Evolutionary conservation across 1,140 invertebrate species (phyloP), one percentile per base, ranked within the genome.

Genomic region (Physella acuta): DNA sequence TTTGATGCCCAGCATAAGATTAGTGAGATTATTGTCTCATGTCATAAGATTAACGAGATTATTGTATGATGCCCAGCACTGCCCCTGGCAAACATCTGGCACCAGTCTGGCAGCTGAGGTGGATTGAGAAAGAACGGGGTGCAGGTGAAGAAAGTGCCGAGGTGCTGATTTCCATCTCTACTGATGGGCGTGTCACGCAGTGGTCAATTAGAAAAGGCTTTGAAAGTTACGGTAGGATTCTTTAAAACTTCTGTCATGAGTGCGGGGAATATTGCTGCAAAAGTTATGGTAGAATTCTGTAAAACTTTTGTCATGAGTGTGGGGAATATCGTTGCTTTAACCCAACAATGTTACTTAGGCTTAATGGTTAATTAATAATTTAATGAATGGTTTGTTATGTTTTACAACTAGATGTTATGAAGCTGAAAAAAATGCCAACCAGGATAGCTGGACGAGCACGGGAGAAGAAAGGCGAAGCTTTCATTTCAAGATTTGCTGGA

Each of bases 401-500:
- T n/a, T n/a, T n/a, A n/a, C n/a, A n/a, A n/a, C n/a, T n/a, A 84
- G 84, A 85, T 75, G 73, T 85, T 56, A 85, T 86, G 82, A 79
- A 76, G 71, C 72, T 86, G 55, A 85, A 85, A 72, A 76, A 82
- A 72, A 78, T 84, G 55, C 78, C 78, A 5, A 82, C 81, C 34
- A 76, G 75, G 68, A 76, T 76, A 71, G 78, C 68, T 8, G 79
- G 78, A n/a, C 76, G 76, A 51, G 75, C 64, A 28, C 68, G 81
- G 59, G 79, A 81, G 65, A 83, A 82, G 75, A 84, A 84, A 75
- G 78, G 77, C 20, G 82, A 85, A 59, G 82, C 82, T 26, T 81
- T 85, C 69, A 84, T 86, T 28, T 83, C 82, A 0, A 71, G 82
- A 72, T 76, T 78, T 73, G 81, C 83, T 33, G 80, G 81, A 49